These are phyloP conservation scores for Helogale parvula DNA, from an alignment of 2,113 vertebrate species.

Conservation along the genomic window DNA sequence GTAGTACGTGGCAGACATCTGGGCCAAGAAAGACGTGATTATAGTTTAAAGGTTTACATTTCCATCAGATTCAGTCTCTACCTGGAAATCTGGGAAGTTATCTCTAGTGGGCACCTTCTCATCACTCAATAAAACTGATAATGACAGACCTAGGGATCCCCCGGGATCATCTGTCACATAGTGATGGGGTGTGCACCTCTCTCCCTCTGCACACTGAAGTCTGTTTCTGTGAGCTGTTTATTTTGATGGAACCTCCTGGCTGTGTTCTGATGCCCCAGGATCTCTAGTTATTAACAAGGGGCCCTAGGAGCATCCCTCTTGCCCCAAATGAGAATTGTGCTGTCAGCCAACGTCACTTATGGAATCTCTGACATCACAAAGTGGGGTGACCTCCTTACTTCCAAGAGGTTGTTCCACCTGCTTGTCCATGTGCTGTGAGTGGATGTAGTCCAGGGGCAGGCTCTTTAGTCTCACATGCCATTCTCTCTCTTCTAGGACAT, in stretches of 20 bases:
- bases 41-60: slow-evolving; percentile 32
- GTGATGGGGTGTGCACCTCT: background rate
- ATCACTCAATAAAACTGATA: background rate
- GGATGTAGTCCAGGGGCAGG: background rate
- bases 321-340: background rate
- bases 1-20: background rate
- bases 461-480: background rate
- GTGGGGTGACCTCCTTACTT: background rate
- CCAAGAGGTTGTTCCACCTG: background rate
- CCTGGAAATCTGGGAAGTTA: slow-evolving; percentile 24
- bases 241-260: background rate
- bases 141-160: background rate
- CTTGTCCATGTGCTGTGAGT: background rate
- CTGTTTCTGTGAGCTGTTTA: background rate
- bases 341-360: background rate
- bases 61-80: background rate
- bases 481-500: background rate
- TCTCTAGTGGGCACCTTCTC: background rate
- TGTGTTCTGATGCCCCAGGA: background rate
- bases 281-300: background rate
- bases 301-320: background rate
- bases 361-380: background rate
- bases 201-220: background rate
- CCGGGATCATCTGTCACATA: background rate
- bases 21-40: background rate